phyloP scores from a whole-genome alignment of 1,140 invertebrate species.

The Drosophila tani region DNA sequence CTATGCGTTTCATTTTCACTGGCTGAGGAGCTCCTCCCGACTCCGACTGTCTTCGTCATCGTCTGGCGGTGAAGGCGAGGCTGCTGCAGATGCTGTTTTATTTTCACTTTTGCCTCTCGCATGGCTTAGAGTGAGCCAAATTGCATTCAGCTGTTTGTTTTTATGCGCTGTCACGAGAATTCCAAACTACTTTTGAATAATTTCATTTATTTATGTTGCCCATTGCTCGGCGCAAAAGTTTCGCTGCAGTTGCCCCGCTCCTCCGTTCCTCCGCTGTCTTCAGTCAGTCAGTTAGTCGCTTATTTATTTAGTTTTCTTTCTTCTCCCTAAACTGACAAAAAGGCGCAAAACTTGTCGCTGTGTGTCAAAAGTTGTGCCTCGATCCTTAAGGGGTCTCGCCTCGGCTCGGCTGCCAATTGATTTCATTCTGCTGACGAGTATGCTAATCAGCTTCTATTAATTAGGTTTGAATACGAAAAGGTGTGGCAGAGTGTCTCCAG shows the following conservation, averaged over 20 bases:
- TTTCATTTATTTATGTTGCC: constrained; percentile 79
- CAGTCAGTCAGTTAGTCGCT: constrained; percentile 69
- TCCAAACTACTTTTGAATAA: constrained; percentile 78
- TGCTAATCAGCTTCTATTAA: constrained; percentile 41
- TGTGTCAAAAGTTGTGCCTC: constrained; percentile 67
- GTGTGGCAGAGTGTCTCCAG: no score
- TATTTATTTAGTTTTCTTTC: constrained; percentile 75
- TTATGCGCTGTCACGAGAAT: constrained; percentile 77
- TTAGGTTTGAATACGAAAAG: constrained; percentile 25
- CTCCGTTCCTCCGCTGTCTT: constrained; percentile 25
- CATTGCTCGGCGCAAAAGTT: constrained; percentile 60
- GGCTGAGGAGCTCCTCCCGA: constrained; percentile 25
- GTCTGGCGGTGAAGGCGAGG: constrained; percentile 17
- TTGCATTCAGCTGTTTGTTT: constrained; percentile 80
- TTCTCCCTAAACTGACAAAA: constrained; percentile 53
- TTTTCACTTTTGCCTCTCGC: constrained; percentile 66
- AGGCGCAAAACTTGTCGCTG: constrained; percentile 58
- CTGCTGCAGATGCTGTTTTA: constrained; percentile 35
- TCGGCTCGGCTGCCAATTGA: constrained; percentile 42
- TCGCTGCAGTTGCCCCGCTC: constrained; percentile 33
- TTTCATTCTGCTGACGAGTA: constrained; percentile 20
- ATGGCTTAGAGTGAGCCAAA: constrained; percentile 66
- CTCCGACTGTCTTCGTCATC: constrained; percentile 40
- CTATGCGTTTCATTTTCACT: constrained; percentile 71
- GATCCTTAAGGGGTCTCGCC: constrained; percentile 3